These are phyloP conservation scores for Vanessa atalanta DNA, from an alignment of 1,140 invertebrate genomes.

Conservation along the genomic window DNA sequence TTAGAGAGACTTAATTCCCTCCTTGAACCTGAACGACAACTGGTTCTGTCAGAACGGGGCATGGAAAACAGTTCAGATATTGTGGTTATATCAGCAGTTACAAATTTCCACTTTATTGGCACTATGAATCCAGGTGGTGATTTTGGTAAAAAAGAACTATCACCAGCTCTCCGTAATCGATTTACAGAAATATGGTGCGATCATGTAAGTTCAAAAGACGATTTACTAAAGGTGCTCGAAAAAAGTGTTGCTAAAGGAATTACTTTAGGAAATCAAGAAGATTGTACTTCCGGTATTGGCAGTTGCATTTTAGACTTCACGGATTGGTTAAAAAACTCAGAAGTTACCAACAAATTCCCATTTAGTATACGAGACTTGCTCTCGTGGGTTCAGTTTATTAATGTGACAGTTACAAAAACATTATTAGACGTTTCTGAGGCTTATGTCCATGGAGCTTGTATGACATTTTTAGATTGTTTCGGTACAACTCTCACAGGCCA, in stretches of 20 bases:
- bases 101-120: conserved; percentile 94
- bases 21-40: conserved; percentile 94
- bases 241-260: conserved; percentile 86
- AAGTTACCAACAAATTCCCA: conserved; percentile 89
- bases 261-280: conserved; percentile 80
- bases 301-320: conserved; percentile 89
- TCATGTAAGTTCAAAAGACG: conserved; percentile 83
- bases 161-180: conserved; percentile 97
- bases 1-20: conserved; percentile 98
- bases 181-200: conserved; percentile 99
- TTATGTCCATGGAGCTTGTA: conserved; percentile 93
- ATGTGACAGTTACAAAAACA: conserved; percentile 81
- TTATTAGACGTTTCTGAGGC: conserved; percentile 82
- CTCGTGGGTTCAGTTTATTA: conserved; percentile 96
- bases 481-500: conserved; percentile 86
- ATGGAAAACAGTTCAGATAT: conserved; percentile 82
- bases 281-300: conserved; percentile 83
- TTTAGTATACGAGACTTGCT: conserved; percentile 96
- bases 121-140: conserved; percentile 99
- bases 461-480: conserved; percentile 95
- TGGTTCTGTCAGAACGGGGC: conserved; percentile 95
- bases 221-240: conserved; percentile 90
- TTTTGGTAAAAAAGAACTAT: conserved; percentile 99
- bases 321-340: conserved; percentile 87
- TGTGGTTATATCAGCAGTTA: conserved; percentile 85